These are phyloP conservation scores for Pleuronectes platessa DNA, from an alignment of 2,113 vertebrate genomes.

Conservation along the genomic window DNA sequence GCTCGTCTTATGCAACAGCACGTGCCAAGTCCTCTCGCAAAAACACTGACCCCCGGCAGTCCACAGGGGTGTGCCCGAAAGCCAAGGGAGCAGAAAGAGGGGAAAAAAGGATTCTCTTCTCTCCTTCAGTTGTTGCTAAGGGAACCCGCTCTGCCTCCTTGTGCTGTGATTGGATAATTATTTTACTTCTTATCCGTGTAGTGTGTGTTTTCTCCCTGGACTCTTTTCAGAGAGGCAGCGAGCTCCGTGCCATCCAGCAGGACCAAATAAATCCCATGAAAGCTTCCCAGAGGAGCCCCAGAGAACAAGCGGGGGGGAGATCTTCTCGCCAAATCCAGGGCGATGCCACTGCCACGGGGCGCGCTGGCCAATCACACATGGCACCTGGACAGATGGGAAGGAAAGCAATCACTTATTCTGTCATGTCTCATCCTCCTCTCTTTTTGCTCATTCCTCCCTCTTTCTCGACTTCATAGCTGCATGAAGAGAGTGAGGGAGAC, in stretches of 20 bases:
- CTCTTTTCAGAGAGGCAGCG: slow-evolving; percentile 69
- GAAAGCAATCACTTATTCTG: slow-evolving; percentile 69
- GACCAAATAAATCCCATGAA: slow-evolving; percentile 80
- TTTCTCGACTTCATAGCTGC: slow-evolving; percentile 36
- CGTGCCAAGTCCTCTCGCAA: slow-evolving; percentile 52
- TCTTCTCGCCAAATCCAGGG: slow-evolving; percentile 67
- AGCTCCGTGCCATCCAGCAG: slow-evolving; percentile 71
- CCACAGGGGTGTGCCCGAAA: slow-evolving; percentile 76
- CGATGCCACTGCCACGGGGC: slow-evolving; percentile 67
- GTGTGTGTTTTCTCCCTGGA: slow-evolving; percentile 68
- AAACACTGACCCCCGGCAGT: slow-evolving; percentile 71
- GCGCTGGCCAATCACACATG: slow-evolving; percentile 71
- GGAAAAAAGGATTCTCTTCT: slow-evolving; percentile 72
- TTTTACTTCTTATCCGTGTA: slow-evolving; percentile 78
- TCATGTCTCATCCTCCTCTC: slow-evolving; percentile 21
- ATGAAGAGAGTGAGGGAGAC: slow-evolving; percentile 25
- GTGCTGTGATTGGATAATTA: slow-evolving; percentile 81
- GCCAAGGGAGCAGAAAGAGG: slow-evolving; percentile 65
- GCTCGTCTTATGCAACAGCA: slow-evolving; percentile 55
- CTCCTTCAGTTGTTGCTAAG: slow-evolving; percentile 80
- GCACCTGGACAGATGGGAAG: slow-evolving; percentile 71
- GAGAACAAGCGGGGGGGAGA: slow-evolving; percentile 55
- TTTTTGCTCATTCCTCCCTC: background rate
- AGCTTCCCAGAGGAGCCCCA: slow-evolving; percentile 62
- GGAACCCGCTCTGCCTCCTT: slow-evolving; percentile 78